Percentiles rank a stretch among this genome's conserved stretches.
These are phyloP conservation scores for Alauda arvensis DNA, from an alignment of 2,797 vertebrate genomes.

Conservation along the genomic window DNA sequence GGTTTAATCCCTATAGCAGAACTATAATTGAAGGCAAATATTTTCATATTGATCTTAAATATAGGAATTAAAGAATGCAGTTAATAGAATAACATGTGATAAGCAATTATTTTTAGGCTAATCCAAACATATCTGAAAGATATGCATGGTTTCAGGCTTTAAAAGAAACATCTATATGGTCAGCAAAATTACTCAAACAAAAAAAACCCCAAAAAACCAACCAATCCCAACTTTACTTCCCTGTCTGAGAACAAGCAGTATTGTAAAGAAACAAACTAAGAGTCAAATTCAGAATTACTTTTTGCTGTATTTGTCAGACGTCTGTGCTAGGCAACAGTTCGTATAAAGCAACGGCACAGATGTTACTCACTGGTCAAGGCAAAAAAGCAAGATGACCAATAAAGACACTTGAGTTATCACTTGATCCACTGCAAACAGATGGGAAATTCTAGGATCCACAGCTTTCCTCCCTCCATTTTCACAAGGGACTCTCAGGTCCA, in stretches of 20 bases:
- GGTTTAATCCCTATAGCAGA: background rate
- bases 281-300: background rate
- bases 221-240: background rate
- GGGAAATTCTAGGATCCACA: background rate
- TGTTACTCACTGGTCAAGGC: background rate
- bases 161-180: background rate
- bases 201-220: accelerated
- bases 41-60: background rate
- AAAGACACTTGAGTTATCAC: background rate
- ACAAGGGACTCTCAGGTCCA: background rate
- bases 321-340: background rate
- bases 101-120: background rate
- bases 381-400: background rate
- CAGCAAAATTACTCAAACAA: background rate
- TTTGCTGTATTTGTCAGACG: background rate
- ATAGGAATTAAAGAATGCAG: background rate
- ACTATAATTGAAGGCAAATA: background rate
- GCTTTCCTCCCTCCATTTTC: background rate
- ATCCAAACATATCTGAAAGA: background rate
- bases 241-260: background rate
- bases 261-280: background rate
- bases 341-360: background rate
- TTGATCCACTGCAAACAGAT: background rate
- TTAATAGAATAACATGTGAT: background rate
- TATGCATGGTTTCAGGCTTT: accelerated